Percentiles rank a stretch among this genome's conserved stretches.
Conservation (phyloP, 2,113 vertebrate genomes). For the Noctilio leporinus region DNA sequence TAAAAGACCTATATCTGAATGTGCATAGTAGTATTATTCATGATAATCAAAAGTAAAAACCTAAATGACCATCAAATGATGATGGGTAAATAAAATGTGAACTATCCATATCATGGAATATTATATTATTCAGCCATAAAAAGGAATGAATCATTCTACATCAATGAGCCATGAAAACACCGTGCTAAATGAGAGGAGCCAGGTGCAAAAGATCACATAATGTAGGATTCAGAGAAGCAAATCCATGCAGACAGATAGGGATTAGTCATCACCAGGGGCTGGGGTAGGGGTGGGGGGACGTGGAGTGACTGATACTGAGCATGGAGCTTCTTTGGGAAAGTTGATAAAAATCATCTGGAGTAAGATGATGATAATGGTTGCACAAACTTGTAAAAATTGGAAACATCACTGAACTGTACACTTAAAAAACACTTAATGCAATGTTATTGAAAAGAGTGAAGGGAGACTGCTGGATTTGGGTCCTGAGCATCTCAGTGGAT, state of each 20-base stretch:
- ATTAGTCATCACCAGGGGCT: neutral
- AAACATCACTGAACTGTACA: neutral
- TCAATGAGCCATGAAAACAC: neutral
- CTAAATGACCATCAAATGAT: neutral
- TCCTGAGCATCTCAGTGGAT: neutral
- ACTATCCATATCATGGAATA: too few species aligned
- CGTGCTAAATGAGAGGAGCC: neutral
- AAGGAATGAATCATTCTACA: too few species aligned
- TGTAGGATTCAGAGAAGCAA: too few species aligned
- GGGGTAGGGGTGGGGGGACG: rapidly evolving
- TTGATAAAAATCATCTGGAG: neutral
- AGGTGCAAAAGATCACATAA: too few species aligned
- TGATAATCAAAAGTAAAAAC: neutral
- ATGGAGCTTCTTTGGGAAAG: neutral
- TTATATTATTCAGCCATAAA: neutral
- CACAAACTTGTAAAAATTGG: too few species aligned
- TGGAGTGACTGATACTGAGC: too few species aligned
- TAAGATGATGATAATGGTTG: neutral
- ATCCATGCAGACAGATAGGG: neutral
- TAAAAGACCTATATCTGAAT: neutral
- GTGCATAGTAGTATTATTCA: neutral
- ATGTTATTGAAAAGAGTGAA: neutral
- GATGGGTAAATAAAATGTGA: neutral
- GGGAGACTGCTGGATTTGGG: neutral
- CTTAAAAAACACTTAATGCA: neutral